Conservation (phyloP, 2,113 vertebrate species). For the Clinocottus analis region DNA sequence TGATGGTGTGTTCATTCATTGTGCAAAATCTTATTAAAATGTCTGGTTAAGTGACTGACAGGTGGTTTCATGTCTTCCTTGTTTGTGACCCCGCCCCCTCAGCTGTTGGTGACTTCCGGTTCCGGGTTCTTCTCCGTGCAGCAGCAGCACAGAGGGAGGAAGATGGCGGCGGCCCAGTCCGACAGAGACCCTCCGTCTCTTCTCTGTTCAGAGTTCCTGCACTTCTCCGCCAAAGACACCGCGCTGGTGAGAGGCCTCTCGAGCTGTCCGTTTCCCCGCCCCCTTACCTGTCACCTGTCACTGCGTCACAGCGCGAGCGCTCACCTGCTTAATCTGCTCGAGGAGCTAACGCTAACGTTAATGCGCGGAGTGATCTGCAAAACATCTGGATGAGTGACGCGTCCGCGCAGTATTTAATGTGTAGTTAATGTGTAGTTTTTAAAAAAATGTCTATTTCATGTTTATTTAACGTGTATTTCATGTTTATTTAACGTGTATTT, state of each 20-base stretch:
- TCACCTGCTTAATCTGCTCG: neutral
- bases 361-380: neutral
- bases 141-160: constrained; percentile 40
- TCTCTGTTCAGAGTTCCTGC: constrained; percentile 76
- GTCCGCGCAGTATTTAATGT: too few species aligned
- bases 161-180: constrained; percentile 82
- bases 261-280: neutral
- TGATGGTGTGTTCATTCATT: too few species aligned
- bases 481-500: too few species aligned
- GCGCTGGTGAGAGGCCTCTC: constrained; percentile 76
- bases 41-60: too few species aligned
- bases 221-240: constrained; percentile 82
- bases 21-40: too few species aligned
- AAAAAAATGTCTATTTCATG: too few species aligned
- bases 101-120: constrained; percentile 46
- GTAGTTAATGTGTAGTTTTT: too few species aligned
- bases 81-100: constrained; percentile 10
- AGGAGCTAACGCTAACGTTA: constrained; percentile 11
- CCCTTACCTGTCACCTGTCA: too few species aligned
- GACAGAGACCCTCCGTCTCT: constrained; percentile 72
- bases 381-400: neutral
- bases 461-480: too few species aligned
- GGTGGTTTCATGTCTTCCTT: too few species aligned
- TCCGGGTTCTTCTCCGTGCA: constrained; percentile 51
- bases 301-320: neutral